These are phyloP conservation scores for Myotis daubentonii DNA, from an alignment of 2,797 vertebrate genomes.

Conservation along the genomic window DNA sequence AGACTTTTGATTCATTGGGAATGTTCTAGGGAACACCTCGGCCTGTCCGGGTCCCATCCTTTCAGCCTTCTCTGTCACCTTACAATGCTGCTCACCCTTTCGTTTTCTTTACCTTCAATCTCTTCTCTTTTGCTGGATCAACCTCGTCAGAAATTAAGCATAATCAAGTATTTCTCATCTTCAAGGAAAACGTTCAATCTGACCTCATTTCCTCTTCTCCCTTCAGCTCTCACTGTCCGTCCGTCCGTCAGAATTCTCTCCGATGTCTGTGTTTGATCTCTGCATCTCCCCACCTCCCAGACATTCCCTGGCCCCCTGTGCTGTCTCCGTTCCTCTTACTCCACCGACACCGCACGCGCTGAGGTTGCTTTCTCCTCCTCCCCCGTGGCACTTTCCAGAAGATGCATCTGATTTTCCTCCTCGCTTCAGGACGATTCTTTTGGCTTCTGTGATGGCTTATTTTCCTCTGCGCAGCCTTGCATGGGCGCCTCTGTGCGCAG, in stretches of 20 bases:
- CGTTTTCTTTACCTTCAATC: not conserved
- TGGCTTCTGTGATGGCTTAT: not conserved
- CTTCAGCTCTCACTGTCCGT: not conserved
- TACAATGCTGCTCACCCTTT: not conserved
- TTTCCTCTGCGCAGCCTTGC: not conserved
- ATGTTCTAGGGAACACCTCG: not conserved
- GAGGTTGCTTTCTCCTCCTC: not conserved
- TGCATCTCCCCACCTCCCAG: rapidly evolving
- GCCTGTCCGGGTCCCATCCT: not conserved
- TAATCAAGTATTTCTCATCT: not conserved
- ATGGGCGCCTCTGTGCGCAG: not conserved
- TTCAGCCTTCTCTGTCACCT: not conserved
- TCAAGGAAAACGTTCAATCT: not conserved
- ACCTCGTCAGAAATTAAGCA: not conserved
- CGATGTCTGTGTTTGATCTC: not conserved
- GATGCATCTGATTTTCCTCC: not conserved
- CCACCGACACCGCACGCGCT: too few species aligned
- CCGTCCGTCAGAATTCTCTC: not conserved
- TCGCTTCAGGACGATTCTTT: not conserved
- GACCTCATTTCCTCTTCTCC: not conserved
- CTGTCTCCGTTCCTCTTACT: not conserved
- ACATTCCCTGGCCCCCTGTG: too few species aligned
- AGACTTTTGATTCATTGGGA: not conserved
- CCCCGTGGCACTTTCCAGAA: not conserved
- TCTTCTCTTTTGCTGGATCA: not conserved